Evolutionary conservation across 2,113 vertebrate species (phyloP).

Genomic region (Odobenus rosmarus): DNA sequence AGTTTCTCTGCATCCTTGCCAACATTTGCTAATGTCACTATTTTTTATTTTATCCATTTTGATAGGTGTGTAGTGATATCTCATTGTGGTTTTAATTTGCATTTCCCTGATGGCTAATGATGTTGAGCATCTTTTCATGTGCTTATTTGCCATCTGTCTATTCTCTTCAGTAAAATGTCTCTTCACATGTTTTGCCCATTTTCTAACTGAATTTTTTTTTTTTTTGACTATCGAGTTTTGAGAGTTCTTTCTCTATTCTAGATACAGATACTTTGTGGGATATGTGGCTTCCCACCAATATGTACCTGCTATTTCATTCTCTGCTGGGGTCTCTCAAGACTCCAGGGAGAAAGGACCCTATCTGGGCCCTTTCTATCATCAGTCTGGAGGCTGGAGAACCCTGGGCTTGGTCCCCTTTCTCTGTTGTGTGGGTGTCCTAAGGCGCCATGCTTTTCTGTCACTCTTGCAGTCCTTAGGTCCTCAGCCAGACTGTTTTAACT

Average conservation of each 20-base stretch:
- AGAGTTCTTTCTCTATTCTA: background rate
- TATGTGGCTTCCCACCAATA: background rate
- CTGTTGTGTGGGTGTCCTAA: too few species aligned
- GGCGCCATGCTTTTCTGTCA: background rate
- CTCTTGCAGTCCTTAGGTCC: background rate
- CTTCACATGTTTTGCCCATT: background rate
- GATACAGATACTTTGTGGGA: background rate
- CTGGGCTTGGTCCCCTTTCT: background rate
- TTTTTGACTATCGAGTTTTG: background rate
- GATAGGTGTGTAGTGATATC: background rate
- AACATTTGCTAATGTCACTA: background rate
- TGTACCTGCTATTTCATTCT: background rate
- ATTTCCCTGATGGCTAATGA: constrained; percentile 1
- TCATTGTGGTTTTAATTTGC: background rate
- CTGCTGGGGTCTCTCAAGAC: background rate
- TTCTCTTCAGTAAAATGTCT: background rate
- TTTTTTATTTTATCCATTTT: background rate
- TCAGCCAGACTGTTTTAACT: background rate
- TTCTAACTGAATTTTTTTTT: background rate
- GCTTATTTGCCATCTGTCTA: constrained; percentile 19
- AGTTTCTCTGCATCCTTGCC: background rate
- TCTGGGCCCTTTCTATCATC: background rate
- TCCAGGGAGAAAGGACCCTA: background rate
- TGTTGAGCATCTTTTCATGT: background rate
- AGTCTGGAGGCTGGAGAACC: background rate